Evolutionary conservation across 1,140 invertebrate species (phyloP), one percentile per base, ranked within the genome.

Genomic region (Choristoneura fumiferana): DNA sequence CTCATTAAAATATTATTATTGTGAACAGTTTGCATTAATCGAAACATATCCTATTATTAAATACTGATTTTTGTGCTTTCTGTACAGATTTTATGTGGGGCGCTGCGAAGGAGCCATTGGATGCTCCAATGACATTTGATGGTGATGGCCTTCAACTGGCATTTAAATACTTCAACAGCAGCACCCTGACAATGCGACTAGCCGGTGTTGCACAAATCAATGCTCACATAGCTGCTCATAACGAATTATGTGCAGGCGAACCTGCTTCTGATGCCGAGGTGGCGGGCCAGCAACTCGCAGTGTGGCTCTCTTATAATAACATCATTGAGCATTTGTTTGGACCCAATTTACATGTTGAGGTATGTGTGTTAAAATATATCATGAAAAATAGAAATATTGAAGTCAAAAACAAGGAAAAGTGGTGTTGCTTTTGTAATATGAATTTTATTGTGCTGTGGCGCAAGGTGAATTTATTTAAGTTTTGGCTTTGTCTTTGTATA

Each of bases 321-420:
- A 97, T 99, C 53, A 96, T 98, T 67, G 95, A 97, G 72, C 96
- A 98, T 78, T 94, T 98, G 36, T 99, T 98, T 91, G 97, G 97
- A 35, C 97, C 97, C 40, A 98, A 98, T 91, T 90, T 98, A 55
- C 97, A 98, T 90, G 96, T 98, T 33, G 97, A 98, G 91, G 94
- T 96, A 83, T 89, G 67, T n/a, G n/a, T n/a, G n/a, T n/a, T n/a
- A n/a, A n/a, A n/a, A n/a, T n/a, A n/a, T n/a, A n/a, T n/a, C n/a
- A n/a, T n/a, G n/a, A n/a, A n/a, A n/a, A n/a, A n/a, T n/a, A n/a
- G n/a, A n/a, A n/a, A n/a, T n/a, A n/a, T n/a, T n/a, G n/a, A n/a
- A n/a, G n/a, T n/a, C n/a, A n/a, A n/a, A n/a, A n/a, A n/a, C n/a
- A n/a, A n/a, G n/a, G n/a, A n/a, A n/a, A n/a, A n/a, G n/a, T n/a